Evolutionary conservation across 1,140 invertebrate genomes (phyloP).

Genomic region (Hypothenemus hampei): DNA sequence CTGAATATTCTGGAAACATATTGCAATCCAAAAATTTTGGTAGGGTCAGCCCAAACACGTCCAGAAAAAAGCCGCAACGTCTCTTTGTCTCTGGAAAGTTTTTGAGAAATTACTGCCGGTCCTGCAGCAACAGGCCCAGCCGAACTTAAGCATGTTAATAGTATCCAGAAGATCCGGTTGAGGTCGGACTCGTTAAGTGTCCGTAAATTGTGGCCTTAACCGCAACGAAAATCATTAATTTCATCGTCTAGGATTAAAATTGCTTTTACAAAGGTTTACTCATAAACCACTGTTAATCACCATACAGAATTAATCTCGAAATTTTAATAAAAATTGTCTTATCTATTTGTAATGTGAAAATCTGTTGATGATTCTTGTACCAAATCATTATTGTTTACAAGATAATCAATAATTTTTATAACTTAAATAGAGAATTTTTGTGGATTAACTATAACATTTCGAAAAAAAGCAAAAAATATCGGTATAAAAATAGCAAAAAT

Average conservation of each 20-base stretch:
- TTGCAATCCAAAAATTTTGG: constrained; percentile 73
- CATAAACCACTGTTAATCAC: constrained; percentile 1
- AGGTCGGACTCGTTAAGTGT: constrained; percentile 6
- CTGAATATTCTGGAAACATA: constrained; percentile 68
- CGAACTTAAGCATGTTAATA: constrained; percentile 16
- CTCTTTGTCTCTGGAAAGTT: constrained; percentile 71
- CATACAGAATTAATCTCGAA: too few relatives aligned
- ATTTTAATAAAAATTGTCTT: too few relatives aligned
- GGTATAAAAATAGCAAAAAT: too few relatives aligned
- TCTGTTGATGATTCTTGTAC: too few relatives aligned
- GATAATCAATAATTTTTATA: constrained; percentile 13
- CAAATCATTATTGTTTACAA: too few relatives aligned
- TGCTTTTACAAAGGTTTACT: constrained; percentile 12
- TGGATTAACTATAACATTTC: too few relatives aligned
- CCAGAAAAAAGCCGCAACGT: constrained; percentile 82
- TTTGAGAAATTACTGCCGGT: not conserved
- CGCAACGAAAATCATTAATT: constrained; percentile 23
- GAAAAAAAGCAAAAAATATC: too few relatives aligned
- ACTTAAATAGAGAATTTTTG: too few relatives aligned
- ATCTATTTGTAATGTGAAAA: too few relatives aligned
- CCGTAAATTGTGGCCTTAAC: constrained; percentile 14
- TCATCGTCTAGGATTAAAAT: constrained; percentile 9
- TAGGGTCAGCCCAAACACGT: constrained; percentile 72
- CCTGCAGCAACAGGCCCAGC: constrained; percentile 11
- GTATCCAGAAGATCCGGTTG: constrained; percentile 1